Base-by-base conservation (phyloP, 2,888 invertebrate genomes). In the Cryptops parisi region DNA sequence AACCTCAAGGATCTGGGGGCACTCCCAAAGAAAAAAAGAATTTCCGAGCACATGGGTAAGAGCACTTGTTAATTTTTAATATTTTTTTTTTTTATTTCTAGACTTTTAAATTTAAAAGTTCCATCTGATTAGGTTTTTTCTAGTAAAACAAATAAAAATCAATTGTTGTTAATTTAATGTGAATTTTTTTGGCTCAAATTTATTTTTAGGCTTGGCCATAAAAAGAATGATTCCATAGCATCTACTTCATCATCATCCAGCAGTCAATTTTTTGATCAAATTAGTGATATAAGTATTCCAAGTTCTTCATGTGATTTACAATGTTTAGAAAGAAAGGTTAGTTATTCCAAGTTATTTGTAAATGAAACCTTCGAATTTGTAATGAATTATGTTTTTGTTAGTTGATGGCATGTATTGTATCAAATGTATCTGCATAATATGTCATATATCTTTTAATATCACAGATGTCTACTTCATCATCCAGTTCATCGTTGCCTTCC, bases 221-320 rank as follows among this genome's bases (percentile, higher is more conserved):
- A 82, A 55, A 91, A 91, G 68, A 89, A 86, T 68, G 89, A 90
- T 69, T 90, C 90, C 2, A 85, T 90, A 58, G 84, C 90, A 3
- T 82, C 82, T 52, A 90, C 88, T 58, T 88, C 87, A 45, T 88
- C 86, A 61, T 87, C 87, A 2, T 68, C 67, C 5, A 65, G 64
- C 59, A 69, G 68, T 55, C 87, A 88, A 69, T 87, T 88, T 67
- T 87, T 86, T 67, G 87, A 84, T 66, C 88, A 88, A 52, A 56
- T 59, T 50, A 58, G 55, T 53, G 59, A 60, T 49, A 27, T 56
- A 5, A 57, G 49, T 47, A 48, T 47, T 51, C 54, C 55, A 12
- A 57, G 55, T 53, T 55, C 50, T 49, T 58, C 55, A 24, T 59
- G 56, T 26, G 59, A 58, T 41, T 41, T 53, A 26, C 86, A 85